Conservation (phyloP, 2,113 vertebrate genomes). For the Petroica traversi region DNA sequence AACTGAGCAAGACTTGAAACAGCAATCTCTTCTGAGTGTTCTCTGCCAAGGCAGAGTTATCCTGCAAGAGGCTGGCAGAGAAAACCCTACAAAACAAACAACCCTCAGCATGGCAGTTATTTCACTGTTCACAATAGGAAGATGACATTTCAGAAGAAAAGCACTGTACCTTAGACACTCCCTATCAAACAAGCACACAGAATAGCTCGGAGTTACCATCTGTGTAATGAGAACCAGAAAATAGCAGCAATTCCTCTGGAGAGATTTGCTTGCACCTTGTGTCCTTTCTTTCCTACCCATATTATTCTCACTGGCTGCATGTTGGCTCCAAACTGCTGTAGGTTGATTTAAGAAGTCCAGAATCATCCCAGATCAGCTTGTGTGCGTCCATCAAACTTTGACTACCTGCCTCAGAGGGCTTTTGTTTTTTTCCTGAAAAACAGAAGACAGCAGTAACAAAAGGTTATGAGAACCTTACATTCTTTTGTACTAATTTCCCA, state of each 20-base stretch:
- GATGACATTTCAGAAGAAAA: slow-evolving; percentile 58
- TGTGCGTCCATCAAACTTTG: rapidly evolving
- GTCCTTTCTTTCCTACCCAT: neutral
- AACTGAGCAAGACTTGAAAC: slow-evolving; percentile 82
- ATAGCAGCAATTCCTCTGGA: neutral
- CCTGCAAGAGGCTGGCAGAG: neutral
- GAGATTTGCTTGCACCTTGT: neutral
- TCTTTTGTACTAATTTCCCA: slow-evolving; percentile 25
- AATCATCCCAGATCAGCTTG: neutral
- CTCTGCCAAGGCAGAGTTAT: slow-evolving; percentile 77
- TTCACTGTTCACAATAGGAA: neutral
- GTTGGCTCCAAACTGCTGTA: neutral
- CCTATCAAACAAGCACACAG: neutral
- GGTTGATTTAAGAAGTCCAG: neutral
- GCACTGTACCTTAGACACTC: neutral
- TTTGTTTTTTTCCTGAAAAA: neutral
- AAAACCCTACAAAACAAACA: neutral
- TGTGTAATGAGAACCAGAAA: neutral
- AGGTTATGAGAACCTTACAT: slow-evolving; percentile 11
- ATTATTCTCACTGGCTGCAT: neutral
- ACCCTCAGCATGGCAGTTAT: neutral
- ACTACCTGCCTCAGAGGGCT: neutral
- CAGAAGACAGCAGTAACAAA: neutral
- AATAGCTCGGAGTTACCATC: neutral
- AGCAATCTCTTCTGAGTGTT: slow-evolving; percentile 89